These are phyloP conservation scores for Pyrocephalus nanus DNA, from an alignment of 2,797 vertebrate genomes.

Conservation along the genomic window DNA sequence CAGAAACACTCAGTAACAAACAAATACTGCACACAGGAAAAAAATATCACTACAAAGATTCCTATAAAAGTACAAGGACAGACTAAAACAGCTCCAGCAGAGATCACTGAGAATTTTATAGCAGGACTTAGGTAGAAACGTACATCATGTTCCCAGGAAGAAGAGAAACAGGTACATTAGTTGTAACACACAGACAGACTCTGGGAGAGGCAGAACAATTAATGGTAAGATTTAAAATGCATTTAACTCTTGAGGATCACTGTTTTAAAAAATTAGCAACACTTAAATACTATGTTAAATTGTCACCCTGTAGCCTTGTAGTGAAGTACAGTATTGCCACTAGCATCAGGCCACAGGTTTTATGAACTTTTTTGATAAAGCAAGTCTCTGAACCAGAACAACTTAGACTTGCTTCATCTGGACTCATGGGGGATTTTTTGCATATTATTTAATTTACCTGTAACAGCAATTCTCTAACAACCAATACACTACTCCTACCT, in stretches of 20 bases:
- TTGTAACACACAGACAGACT: neutral
- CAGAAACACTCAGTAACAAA: slow-evolving; percentile 42
- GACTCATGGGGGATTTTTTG: neutral
- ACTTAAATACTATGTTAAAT: neutral
- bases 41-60: neutral
- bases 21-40: neutral
- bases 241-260: neutral
- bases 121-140: neutral
- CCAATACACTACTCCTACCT: neutral
- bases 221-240: neutral
- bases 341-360: neutral
- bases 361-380: neutral
- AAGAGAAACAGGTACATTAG: neutral
- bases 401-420: neutral
- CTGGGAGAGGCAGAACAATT: neutral
- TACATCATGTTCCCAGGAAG: accelerated
- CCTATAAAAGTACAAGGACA: neutral
- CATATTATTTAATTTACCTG: neutral
- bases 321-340: neutral
- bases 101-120: neutral
- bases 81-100: neutral
- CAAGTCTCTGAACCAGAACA: neutral
- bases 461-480: neutral
- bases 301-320: neutral
- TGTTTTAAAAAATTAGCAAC: neutral